Conservation (phyloP, 2,888 invertebrate genomes). For the Euplagia quadripunctaria region DNA sequence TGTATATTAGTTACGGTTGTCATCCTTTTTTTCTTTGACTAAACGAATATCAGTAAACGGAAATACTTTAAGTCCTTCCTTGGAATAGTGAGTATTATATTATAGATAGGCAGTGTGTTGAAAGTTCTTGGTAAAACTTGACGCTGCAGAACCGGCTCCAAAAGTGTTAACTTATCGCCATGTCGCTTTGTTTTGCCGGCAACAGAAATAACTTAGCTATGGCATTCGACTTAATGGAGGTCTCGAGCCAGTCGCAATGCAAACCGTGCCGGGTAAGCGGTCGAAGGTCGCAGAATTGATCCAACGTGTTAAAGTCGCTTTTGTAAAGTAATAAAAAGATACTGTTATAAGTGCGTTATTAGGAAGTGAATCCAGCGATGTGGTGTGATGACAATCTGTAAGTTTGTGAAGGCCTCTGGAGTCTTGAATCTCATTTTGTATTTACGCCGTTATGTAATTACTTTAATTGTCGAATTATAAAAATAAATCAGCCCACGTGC, state of each 20-base stretch:
- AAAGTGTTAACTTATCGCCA: constrained; percentile 4
- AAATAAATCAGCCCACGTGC: not conserved
- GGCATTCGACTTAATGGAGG: constrained; percentile 35
- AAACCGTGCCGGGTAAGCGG: constrained; percentile 8
- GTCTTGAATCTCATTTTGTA: not conserved
- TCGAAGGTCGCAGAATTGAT: constrained; percentile 24
- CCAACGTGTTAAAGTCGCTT: constrained; percentile 9
- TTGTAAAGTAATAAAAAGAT: not conserved
- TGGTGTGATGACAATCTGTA: constrained; percentile 8
- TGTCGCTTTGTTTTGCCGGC: constrained; percentile 34
- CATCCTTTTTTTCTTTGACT: not conserved
- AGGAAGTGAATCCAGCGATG: constrained; percentile 8
- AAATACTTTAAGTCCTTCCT: not conserved
- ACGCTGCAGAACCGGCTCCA: constrained; percentile 14
- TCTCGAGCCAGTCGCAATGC: constrained; percentile 26
- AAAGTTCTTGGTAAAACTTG: constrained; percentile 6
- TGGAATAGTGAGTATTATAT: not conserved
- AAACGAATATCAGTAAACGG: not conserved
- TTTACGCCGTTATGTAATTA: not conserved
- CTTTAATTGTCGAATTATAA: not conserved
- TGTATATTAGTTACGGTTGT: not conserved
- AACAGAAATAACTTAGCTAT: constrained; percentile 39
- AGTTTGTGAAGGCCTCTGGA: not conserved
- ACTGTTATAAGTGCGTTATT: not conserved
- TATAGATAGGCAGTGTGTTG: not conserved